These are phyloP conservation scores for Rambutsinella grinnellia DNA, from an alignment of 2,888 invertebrate species.

Conservation along the genomic window DNA sequence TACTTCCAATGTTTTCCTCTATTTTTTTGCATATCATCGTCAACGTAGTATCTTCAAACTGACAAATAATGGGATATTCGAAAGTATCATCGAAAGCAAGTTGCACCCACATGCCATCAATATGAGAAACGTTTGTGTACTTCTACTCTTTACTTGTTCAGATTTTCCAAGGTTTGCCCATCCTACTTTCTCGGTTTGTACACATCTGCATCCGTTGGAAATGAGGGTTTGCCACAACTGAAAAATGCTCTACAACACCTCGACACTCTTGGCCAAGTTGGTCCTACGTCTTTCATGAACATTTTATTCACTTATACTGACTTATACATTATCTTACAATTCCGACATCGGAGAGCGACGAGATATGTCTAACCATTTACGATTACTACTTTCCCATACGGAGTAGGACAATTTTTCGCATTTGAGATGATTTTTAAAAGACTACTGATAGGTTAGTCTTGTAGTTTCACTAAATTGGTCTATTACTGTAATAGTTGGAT, in stretches of 20 bases:
- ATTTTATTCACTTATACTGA: background rate
- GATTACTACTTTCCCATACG: too few species aligned
- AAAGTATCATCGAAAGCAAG: background rate
- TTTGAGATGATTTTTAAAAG: too few species aligned
- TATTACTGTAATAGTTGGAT: background rate
- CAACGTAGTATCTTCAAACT: too few species aligned
- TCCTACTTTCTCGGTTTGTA: background rate
- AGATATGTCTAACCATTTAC: background rate
- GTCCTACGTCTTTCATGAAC: too few species aligned
- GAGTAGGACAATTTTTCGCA: too few species aligned
- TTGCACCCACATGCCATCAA: background rate
- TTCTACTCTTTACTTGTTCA: too few species aligned
- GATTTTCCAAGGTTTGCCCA: background rate
- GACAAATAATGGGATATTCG: background rate
- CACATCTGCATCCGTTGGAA: background rate
- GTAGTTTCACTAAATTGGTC: too few species aligned
- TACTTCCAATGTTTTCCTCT: background rate
- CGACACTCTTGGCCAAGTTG: too few species aligned
- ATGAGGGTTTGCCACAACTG: too few species aligned
- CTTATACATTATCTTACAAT: background rate
- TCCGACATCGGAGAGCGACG: background rate
- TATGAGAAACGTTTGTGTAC: background rate
- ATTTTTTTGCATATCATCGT: background rate
- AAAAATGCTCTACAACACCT: too few species aligned
- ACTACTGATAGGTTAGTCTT: too few species aligned